These are phyloP conservation scores for Strigamia crassipes DNA, from an alignment of 2,888 invertebrate genomes.

Conservation along the genomic window DNA sequence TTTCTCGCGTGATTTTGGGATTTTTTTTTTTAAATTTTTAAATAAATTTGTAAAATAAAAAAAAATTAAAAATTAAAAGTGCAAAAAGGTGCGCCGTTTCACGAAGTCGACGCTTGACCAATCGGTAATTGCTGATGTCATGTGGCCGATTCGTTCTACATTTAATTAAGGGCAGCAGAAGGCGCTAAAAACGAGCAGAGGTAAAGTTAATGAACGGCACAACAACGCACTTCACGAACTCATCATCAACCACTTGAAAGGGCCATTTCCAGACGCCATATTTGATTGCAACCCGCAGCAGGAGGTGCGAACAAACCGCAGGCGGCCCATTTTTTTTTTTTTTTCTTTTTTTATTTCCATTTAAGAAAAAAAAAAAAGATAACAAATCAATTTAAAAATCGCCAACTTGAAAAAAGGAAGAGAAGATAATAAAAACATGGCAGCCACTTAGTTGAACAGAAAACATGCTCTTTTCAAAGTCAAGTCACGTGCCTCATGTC, in stretches of 20 bases:
- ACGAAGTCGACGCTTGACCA: background rate
- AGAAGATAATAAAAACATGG: background rate
- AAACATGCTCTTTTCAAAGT: background rate
- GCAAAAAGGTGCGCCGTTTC: background rate
- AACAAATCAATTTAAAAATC: background rate
- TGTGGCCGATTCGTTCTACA: background rate
- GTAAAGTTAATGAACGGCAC: background rate
- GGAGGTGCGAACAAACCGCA: background rate
- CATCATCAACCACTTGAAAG: slow-evolving; percentile 16
- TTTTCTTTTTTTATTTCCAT: background rate
- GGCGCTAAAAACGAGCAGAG: background rate
- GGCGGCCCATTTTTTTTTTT: background rate
- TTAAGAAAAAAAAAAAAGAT: background rate
- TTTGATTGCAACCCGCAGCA: slow-evolving; percentile 12
- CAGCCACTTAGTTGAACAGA: background rate
- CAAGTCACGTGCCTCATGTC: slow-evolving; percentile 16
- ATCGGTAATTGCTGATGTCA: slow-evolving; percentile 21
- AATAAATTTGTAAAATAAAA: background rate
- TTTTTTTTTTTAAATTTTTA: background rate
- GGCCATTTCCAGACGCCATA: background rate
- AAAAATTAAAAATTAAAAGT: too few species aligned
- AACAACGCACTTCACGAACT: background rate
- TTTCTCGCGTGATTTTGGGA: background rate
- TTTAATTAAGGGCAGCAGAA: slow-evolving; percentile 17
- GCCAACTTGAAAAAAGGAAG: background rate